These are phyloP conservation scores for Parnassius glacialis DNA, from an alignment of 2,888 invertebrate species.

Conservation along the genomic window DNA sequence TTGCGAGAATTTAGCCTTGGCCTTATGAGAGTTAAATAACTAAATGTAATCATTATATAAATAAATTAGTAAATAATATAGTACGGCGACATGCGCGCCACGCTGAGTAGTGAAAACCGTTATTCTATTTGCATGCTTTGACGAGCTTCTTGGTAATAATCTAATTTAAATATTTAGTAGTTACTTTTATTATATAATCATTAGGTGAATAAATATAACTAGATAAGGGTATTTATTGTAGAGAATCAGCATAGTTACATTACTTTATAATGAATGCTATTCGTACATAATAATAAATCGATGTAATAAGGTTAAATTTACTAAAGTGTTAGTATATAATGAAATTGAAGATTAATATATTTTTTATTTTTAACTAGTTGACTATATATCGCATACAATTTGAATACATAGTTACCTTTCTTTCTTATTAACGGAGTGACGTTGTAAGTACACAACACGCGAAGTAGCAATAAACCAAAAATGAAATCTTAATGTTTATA, in stretches of 20 bases:
- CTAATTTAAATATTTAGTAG: slow-evolving; percentile 77
- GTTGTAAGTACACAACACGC: slow-evolving; percentile 58
- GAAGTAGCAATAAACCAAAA: slow-evolving; percentile 81
- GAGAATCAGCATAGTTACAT: slow-evolving; percentile 75
- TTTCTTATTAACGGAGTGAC: slow-evolving; percentile 46
- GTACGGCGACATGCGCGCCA: slow-evolving; percentile 66
- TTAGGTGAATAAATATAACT: slow-evolving; percentile 71
- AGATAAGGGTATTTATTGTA: slow-evolving; percentile 81
- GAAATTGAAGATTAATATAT: slow-evolving; percentile 77
- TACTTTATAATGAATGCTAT: slow-evolving; percentile 72
- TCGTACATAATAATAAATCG: slow-evolving; percentile 76
- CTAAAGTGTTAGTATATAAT: slow-evolving; percentile 67
- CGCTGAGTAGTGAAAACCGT: slow-evolving; percentile 73
- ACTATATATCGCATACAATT: slow-evolving; percentile 69
- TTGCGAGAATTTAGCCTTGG: slow-evolving; percentile 82
- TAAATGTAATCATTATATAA: slow-evolving; percentile 76
- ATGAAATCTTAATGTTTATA: slow-evolving; percentile 73
- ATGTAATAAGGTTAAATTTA: slow-evolving; percentile 69
- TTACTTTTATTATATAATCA: slow-evolving; percentile 77
- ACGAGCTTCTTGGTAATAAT: slow-evolving; percentile 82
- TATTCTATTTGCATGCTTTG: slow-evolving; percentile 80
- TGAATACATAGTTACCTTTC: slow-evolving; percentile 62
- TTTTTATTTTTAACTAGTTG: slow-evolving; percentile 81
- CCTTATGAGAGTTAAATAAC: slow-evolving; percentile 79
- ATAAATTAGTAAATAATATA: slow-evolving; percentile 55